Conservation (phyloP, 2,797 vertebrate genomes). For the Emydoidea blandingii region DNA sequence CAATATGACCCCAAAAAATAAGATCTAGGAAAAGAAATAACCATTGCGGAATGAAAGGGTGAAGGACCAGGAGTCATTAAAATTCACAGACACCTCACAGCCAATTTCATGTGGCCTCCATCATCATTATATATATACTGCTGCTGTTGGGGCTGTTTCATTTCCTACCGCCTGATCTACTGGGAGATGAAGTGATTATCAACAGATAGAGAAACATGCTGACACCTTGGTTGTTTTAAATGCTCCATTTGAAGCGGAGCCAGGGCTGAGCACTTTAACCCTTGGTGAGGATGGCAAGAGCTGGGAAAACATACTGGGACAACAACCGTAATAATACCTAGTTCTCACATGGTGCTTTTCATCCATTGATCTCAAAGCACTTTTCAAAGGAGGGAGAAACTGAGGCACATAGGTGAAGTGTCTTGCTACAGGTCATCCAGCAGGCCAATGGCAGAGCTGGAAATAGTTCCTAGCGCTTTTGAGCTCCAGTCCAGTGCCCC, state of each 20-base stretch:
- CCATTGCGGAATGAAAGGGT: background rate
- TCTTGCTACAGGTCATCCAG: background rate
- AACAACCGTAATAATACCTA: background rate
- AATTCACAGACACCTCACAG: slow-evolving; percentile 13
- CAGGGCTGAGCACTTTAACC: slow-evolving; percentile 46
- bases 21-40: background rate
- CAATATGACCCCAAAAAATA: background rate
- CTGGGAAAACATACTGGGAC: background rate
- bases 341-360: background rate
- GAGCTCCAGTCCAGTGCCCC: background rate
- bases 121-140: background rate
- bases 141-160: slow-evolving; percentile 53
- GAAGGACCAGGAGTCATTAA: slow-evolving; percentile 31
- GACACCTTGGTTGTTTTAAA: slow-evolving; percentile 39
- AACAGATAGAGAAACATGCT: slow-evolving; percentile 49
- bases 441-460: background rate
- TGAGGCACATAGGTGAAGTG: background rate
- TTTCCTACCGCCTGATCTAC: slow-evolving; percentile 59
- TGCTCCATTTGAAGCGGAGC: background rate
- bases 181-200: slow-evolving; percentile 53
- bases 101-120: slow-evolving; percentile 21
- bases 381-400: background rate
- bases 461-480: background rate
- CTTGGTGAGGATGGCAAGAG: background rate
- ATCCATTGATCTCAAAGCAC: background rate